Evolutionary conservation across 2,797 vertebrate species (phyloP), one percentile per base, ranked within the genome.

Genomic region (Okamejei kenojei): DNA sequence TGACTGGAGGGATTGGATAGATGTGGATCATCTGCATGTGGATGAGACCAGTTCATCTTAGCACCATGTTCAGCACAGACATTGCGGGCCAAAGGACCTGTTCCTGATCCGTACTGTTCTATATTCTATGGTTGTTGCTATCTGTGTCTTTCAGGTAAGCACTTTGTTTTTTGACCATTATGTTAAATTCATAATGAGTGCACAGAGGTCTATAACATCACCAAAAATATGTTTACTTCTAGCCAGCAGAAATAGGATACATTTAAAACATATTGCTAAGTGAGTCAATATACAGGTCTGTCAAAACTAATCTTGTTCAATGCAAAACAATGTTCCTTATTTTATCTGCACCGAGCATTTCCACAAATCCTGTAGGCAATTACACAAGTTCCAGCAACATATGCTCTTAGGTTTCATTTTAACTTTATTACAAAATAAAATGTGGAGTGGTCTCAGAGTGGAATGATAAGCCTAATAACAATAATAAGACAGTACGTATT

Each of bases 231-330:
- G 29, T 0, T 15, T 8, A 32, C 29, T 88, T 65, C 63, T 65
- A 17, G 17, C 61, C 17, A 63, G n/a, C 11, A 86, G 29, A 58
- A 63, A 15, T 9, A 68, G 61, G 3, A 6, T 19, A 19, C 65
- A 68, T 65, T 58, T 84, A 84, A 84, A 84, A 84, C 45, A 61
- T 61, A n/a, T 45, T 63, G 54, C 82, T 86, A 86, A 86, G 58
- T 63, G 54, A 63, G 26, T 86, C 17, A 88, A 17, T n/a, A 88
- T 68, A 68, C 65, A 68, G 15, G 6, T 68, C 29, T 63, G 61
- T 68, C 7, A 9, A 21, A 88, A 35, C 17, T 35, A 35, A 29
- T 63, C 58, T 86, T 45, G 65, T 68, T 32, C n/a, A 68, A 45
- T 45, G 45, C 45, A 45, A 45, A 45, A 45, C 45, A 45, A 38